Percentiles rank a stretch among this genome's conserved stretches.
Evolutionary conservation across 2,888 invertebrate species (phyloP).

Genomic region (Pristionchus fissidentatus): DNA sequence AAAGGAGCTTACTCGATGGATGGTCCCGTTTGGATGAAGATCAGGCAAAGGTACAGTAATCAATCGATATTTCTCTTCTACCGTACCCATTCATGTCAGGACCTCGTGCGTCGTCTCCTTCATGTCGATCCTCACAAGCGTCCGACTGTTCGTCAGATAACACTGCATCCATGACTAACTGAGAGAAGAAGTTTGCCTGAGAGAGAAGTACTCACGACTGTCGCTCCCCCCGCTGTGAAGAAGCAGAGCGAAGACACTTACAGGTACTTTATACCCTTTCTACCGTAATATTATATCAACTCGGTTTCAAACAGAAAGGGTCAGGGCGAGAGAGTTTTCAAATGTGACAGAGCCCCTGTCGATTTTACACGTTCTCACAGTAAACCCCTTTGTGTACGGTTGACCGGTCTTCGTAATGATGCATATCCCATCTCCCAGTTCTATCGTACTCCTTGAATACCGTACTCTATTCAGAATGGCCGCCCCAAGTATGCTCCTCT

Average conservation of each 20-base stretch:
- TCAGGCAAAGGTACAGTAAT: constrained; percentile 89
- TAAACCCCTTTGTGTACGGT: too few species aligned
- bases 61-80: too few species aligned
- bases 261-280: too few species aligned
- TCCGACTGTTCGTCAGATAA: constrained; percentile 88
- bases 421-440: too few species aligned
- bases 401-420: too few species aligned
- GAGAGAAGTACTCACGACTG: background rate
- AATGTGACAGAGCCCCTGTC: too few species aligned
- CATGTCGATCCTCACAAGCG: constrained; percentile 92
- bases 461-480: background rate
- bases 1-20: constrained; percentile 85
- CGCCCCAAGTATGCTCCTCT: constrained; percentile 13
- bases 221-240: constrained; percentile 16
- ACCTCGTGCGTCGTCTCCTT: constrained; percentile 91
- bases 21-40: constrained; percentile 86
- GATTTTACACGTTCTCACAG: too few species aligned
- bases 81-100: constrained; percentile 74
- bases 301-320: too few species aligned
- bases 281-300: too few species aligned
- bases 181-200: background rate
- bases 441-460: background rate
- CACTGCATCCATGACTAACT: constrained; percentile 86
- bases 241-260: constrained; percentile 81
- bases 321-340: too few species aligned